Percentiles rank a stretch among this genome's conserved stretches.
Conservation (phyloP, 2,888 invertebrate species). For the Drosophila fulvimacula region DNA sequence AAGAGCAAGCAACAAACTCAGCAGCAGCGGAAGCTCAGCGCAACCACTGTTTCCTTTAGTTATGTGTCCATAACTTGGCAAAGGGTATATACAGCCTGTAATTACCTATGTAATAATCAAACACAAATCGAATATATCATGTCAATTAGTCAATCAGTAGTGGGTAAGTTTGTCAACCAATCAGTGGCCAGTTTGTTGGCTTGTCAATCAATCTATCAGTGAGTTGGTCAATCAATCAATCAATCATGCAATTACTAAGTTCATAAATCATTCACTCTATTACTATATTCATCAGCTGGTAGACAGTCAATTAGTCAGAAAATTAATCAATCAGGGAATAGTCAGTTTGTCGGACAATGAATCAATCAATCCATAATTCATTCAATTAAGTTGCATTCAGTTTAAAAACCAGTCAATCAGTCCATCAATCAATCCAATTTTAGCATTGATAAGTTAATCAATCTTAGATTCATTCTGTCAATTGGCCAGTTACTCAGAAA, state of each 20-base stretch:
- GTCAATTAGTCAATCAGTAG: neutral
- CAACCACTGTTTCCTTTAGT: constrained; percentile 37
- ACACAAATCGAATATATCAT: neutral
- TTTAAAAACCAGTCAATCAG: no score
- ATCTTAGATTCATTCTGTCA: neutral
- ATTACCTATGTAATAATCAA: neutral
- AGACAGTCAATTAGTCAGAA: neutral
- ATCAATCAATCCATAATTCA: neutral
- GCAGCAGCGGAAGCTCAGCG: constrained; percentile 35
- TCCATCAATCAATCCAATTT: neutral
- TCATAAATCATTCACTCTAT: neutral
- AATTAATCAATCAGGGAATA: neutral
- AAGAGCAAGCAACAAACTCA: constrained; percentile 8
- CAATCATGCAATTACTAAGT: neutral
- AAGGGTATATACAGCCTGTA: neutral
- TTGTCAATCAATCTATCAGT: neutral
- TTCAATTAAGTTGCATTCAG: no score
- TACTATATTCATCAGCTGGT: no score
- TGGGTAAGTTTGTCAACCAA: neutral
- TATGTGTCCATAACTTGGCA: neutral
- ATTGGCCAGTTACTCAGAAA: no score
- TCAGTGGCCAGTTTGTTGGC: neutral
- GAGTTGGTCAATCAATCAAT: neutral
- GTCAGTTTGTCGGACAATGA: neutral
- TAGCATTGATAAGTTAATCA: neutral